Base-by-base conservation (phyloP, 1,140 invertebrate species). In the Pseudomyrmex sp. region DNA sequence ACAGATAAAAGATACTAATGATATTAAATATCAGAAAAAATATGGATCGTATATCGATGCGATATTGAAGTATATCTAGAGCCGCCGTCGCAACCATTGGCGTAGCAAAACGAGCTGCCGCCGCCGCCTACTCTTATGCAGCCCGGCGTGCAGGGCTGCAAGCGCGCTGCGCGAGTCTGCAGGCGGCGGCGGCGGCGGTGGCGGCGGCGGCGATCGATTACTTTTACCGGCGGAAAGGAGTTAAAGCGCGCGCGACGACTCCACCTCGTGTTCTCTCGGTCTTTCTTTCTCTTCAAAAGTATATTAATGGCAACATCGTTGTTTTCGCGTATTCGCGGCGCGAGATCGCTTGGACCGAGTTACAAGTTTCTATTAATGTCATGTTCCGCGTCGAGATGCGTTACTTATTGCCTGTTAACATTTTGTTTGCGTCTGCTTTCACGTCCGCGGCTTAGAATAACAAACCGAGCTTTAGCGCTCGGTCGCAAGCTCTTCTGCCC, bases 41-140 rank as follows among this genome's bases (percentile, higher is more conserved):
- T 7, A 5, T 0, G 35, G 5, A 35, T 35, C 35, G 35, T 35
- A 44, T 58, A 59, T 46, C 44, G 63, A 59, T 58, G n/a, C 7
- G 35, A 35, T 20, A 44, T 15, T 7, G 48, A 1, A 20, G 35
- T 20, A 3, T 52, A 10, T 79, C 44, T 59, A 26, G 56, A 54
- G 76, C 56, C 65, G 20, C 70, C 77, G 80, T 66, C 66, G 79
- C 72, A 66, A 82, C 12, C 74, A 87, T 75, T 82, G 85, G 82
- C 80, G 86, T 88, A 87, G 74, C 20, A 52, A 63, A 58, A 72
- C 26, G 66, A 58, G 13, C 35, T 2, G 63, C 50, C 63, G 76
- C 82, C 85, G 83, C 87, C 86, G 85, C 86, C 86, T 88, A 87
- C 75, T 68, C 75, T 80, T 80, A 80, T 88, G 86, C 86, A 87